Evolutionary conservation across 2,113 vertebrate genomes (phyloP).

Genomic region (Suricata suricatta): DNA sequence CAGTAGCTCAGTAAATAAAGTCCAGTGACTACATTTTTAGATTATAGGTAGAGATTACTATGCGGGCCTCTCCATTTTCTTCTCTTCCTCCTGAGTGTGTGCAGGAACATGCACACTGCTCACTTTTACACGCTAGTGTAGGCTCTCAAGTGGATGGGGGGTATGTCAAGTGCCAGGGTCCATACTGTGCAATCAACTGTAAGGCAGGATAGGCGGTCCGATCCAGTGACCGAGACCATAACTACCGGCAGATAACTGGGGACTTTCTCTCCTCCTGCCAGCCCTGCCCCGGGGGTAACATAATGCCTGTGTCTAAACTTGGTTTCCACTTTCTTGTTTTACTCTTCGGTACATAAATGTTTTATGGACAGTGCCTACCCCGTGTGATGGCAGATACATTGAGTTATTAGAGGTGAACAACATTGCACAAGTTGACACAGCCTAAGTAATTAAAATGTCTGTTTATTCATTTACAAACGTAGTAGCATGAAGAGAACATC

Average conservation of each 20-base stretch:
- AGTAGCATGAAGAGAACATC: constrained; percentile 68
- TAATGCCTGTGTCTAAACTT: background rate
- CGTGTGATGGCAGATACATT: background rate
- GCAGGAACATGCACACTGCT: background rate
- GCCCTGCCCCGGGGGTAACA: too few species aligned
- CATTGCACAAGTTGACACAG: fast-evolving
- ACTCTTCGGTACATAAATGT: too few species aligned
- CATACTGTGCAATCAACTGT: background rate
- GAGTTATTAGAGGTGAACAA: background rate
- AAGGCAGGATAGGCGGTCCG: background rate
- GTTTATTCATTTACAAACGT: constrained; percentile 84
- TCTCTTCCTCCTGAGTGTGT: background rate
- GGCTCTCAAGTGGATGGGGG: fast-evolving
- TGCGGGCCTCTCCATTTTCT: background rate
- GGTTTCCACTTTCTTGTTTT: background rate
- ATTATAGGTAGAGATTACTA: background rate
- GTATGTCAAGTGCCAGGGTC: background rate
- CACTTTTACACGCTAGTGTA: background rate
- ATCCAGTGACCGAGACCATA: fast-evolving
- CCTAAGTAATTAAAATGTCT: constrained; percentile 70
- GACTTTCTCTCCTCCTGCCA: background rate
- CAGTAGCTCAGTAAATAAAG: background rate
- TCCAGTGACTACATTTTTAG: background rate
- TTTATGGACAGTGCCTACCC: background rate
- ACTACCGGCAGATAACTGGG: background rate